phyloP scores from a whole-genome alignment of 1,140 invertebrate genomes.

The Hydropsyche tenuis region DNA sequence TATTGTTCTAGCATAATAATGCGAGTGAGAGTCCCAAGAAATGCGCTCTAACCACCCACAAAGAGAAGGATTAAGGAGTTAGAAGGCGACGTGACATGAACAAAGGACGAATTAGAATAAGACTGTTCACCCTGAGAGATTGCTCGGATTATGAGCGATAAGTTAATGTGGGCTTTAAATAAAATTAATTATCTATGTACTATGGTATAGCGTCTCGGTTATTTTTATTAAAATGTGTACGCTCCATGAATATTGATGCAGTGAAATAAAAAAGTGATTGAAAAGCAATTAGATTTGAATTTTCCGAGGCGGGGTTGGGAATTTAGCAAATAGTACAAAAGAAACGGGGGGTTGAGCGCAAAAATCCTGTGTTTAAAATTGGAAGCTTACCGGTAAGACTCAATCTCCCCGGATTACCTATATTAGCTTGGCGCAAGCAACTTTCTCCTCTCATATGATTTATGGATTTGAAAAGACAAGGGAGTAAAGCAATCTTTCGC shows the following conservation, averaged over 20 bases:
- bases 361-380: slow-evolving; percentile 44
- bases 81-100: neutral
- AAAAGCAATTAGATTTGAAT: slow-evolving; percentile 43
- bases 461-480: slow-evolving; percentile 47
- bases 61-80: slow-evolving; percentile 7
- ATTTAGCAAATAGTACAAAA: slow-evolving; percentile 43
- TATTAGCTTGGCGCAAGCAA: slow-evolving; percentile 46
- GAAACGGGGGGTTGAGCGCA: slow-evolving; percentile 24
- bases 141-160: slow-evolving; percentile 18
- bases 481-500: slow-evolving; percentile 28
- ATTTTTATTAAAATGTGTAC: too few relatives aligned
- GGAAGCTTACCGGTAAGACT: slow-evolving; percentile 47
- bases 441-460: slow-evolving; percentile 48
- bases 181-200: slow-evolving; percentile 19
- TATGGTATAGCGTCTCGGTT: too few relatives aligned
- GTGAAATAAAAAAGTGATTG: slow-evolving; percentile 28
- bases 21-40: neutral
- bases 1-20: neutral
- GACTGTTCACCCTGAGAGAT: neutral
- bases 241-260: too few relatives aligned
- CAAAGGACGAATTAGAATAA: slow-evolving; percentile 20
- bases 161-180: slow-evolving; percentile 3
- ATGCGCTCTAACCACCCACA: neutral
- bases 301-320: slow-evolving; percentile 39
- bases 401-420: slow-evolving; percentile 49